Percentiles rank a stretch among this genome's conserved stretches.
Evolutionary conservation across 2,797 vertebrate genomes (phyloP).

Genomic region (Dicrostonyx torquatus): DNA sequence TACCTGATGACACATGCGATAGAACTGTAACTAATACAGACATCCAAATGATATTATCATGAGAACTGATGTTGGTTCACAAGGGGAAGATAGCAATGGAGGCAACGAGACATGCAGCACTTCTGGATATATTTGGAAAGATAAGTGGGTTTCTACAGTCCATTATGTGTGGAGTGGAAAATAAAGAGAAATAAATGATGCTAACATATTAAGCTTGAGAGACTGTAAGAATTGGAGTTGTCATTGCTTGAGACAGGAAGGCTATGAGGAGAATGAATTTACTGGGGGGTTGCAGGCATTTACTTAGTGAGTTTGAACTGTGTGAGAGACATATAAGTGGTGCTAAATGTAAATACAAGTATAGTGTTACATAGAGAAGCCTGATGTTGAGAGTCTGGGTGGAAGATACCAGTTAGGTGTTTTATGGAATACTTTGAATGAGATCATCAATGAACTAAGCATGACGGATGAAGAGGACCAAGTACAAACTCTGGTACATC

Average conservation of each 20-base stretch:
- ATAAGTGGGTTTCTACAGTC: background rate
- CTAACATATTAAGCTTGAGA: background rate
- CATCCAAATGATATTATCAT: background rate
- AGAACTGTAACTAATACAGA: background rate
- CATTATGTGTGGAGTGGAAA: background rate
- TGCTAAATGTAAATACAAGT: background rate
- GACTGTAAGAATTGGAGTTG: background rate
- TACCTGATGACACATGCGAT: background rate
- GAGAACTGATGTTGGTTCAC: background rate
- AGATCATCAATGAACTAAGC: background rate
- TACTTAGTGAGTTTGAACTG: background rate
- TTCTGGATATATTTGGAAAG: constrained; percentile 19
- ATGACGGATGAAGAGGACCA: background rate
- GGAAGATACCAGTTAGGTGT: background rate
- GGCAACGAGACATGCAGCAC: background rate
- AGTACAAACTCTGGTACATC: background rate
- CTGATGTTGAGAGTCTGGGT: background rate
- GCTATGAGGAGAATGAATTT: background rate
- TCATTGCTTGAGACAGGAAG: background rate
- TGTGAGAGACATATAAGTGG: background rate
- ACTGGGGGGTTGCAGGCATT: background rate
- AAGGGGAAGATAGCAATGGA: background rate
- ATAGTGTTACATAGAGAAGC: background rate
- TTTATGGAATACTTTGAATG: background rate
- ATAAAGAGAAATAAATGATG: background rate